phyloP scores from a whole-genome alignment of 2,113 vertebrate species.

The Vidua chalybeata region DNA sequence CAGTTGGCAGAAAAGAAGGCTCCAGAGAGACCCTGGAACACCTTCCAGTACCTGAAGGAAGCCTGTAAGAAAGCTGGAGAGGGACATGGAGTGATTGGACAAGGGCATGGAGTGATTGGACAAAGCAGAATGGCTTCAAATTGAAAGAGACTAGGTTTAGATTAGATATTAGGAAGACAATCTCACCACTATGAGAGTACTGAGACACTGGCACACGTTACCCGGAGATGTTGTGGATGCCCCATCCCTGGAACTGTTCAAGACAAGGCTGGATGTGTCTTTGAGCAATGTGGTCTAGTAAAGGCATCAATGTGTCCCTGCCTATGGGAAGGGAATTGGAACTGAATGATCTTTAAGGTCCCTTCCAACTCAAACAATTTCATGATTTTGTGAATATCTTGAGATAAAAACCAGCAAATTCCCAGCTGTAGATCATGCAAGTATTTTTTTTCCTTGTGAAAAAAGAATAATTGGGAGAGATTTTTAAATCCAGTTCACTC shows the following conservation, averaged over 20 bases:
- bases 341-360: background rate
- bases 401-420: background rate
- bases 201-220: background rate
- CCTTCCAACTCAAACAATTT: background rate
- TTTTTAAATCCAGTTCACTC: background rate
- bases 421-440: background rate
- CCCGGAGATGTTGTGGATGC: background rate
- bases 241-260: background rate
- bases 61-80: background rate
- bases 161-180: background rate
- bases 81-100: background rate
- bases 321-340: background rate
- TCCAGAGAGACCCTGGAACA: background rate
- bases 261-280: background rate
- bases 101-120: background rate
- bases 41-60: background rate
- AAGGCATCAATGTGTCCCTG: background rate
- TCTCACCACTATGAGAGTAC: background rate
- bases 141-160: background rate
- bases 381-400: background rate
- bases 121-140: background rate
- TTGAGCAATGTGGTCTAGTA: background rate
- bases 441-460: background rate
- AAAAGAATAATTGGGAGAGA: background rate
- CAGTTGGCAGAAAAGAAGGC: background rate